These are phyloP conservation scores for Pammene fasciana DNA, from an alignment of 2,888 invertebrate species.

Conservation along the genomic window DNA sequence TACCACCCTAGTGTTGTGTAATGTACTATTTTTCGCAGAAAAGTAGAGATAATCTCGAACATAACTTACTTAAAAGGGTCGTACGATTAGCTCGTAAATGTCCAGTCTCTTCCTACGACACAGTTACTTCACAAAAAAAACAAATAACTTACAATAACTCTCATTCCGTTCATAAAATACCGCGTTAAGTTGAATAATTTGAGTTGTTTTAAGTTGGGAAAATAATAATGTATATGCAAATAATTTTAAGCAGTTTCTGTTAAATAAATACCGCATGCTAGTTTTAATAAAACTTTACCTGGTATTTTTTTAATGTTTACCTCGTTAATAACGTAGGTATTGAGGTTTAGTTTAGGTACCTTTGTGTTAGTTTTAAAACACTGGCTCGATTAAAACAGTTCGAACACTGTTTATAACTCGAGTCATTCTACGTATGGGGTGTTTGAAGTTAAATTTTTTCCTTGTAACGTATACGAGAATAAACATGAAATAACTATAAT, in stretches of 20 bases:
- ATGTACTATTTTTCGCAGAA: background rate
- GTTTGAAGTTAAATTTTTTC: too few relatives aligned
- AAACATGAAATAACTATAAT: too few relatives aligned
- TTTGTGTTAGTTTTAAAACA: background rate
- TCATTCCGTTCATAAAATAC: slow-evolving; percentile 25
- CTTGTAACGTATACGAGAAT: too few relatives aligned
- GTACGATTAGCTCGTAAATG: background rate
- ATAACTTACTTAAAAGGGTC: slow-evolving; percentile 37
- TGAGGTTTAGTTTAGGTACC: background rate
- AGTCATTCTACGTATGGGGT: too few relatives aligned
- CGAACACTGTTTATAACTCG: too few relatives aligned
- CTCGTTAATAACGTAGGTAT: background rate
- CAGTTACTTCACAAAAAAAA: slow-evolving; percentile 27
- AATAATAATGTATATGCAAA: background rate
- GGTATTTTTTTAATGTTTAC: background rate
- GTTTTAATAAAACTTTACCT: background rate
- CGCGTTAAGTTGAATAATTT: slow-evolving; percentile 1
- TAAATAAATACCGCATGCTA: background rate
- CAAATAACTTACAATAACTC: slow-evolving; percentile 34
- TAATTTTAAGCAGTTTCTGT: background rate
- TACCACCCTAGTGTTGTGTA: too few relatives aligned
- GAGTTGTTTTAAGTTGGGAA: background rate
- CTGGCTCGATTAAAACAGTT: too few relatives aligned
- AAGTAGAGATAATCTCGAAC: slow-evolving; percentile 24
- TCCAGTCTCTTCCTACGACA: slow-evolving; percentile 12